These are phyloP conservation scores for Cydia splendana DNA, from an alignment of 1,140 invertebrate genomes.

Conservation along the genomic window DNA sequence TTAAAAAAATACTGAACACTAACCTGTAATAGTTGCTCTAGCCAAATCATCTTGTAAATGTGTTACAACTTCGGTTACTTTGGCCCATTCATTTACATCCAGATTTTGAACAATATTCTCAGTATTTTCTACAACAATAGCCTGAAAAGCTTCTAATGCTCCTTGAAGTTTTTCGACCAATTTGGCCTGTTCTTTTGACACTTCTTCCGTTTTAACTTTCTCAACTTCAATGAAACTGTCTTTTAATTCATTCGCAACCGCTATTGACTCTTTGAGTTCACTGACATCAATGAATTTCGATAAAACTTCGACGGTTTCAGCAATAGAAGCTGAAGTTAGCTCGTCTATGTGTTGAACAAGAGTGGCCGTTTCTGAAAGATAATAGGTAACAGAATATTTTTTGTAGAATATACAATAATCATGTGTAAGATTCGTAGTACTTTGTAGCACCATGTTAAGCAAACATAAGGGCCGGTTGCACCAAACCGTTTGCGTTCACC, in stretches of 20 bases:
- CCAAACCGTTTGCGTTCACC: no score
- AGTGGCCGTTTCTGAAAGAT: slow-evolving; percentile 9
- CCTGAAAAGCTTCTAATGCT: slow-evolving; percentile 36
- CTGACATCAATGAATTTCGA: slow-evolving; percentile 12
- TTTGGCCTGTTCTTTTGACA: slow-evolving; percentile 34
- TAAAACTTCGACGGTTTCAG: slow-evolving; percentile 9
- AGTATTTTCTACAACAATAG: slow-evolving; percentile 38
- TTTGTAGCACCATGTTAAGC: no score
- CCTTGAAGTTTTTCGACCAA: slow-evolving; percentile 38
- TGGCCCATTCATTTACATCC: slow-evolving; percentile 34
- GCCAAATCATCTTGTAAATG: slow-evolving; percentile 44
- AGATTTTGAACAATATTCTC: slow-evolving; percentile 34
- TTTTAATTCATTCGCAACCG: slow-evolving; percentile 38
- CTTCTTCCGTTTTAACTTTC: not conserved
- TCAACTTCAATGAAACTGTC: slow-evolving; percentile 30
- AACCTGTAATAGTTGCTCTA: slow-evolving; percentile 23
- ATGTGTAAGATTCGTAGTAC: no score
- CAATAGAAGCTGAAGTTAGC: not conserved
- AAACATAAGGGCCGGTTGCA: no score
- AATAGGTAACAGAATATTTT: not conserved
- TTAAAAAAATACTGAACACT: slow-evolving; percentile 28
- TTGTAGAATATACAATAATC: not conserved
- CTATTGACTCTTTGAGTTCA: slow-evolving; percentile 38
- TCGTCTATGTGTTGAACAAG: slow-evolving; percentile 20
- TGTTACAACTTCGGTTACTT: slow-evolving; percentile 39